Conservation (phyloP, 2,113 vertebrate species). For the Notarius lentiginosus region DNA sequence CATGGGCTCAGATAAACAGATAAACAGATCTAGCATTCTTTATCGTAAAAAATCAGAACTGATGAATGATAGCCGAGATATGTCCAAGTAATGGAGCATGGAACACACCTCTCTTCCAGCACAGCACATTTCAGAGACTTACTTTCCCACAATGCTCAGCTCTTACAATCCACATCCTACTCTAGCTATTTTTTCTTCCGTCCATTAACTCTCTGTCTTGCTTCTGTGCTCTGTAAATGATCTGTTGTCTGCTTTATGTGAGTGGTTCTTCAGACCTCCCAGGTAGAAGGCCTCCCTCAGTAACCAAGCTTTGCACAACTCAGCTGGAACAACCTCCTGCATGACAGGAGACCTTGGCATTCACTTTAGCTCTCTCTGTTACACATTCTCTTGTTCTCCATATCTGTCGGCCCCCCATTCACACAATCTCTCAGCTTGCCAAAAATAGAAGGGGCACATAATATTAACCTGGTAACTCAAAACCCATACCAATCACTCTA, state of each 20-base stretch:
- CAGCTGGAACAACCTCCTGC: slow-evolving; percentile 5
- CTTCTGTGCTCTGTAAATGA: slow-evolving; percentile 36
- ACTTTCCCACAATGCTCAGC: slow-evolving; percentile 3
- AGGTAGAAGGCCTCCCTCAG: slow-evolving; percentile 38
- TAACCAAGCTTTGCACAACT: slow-evolving; percentile 31
- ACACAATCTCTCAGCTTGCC: neutral
- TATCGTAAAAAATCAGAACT: neutral
- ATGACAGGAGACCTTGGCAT: slow-evolving; percentile 7
- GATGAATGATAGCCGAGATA: neutral
- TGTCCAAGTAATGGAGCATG: neutral
- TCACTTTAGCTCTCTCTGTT: neutral
- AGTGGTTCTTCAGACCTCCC: slow-evolving; percentile 39
- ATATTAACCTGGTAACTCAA: neutral
- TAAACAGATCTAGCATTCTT: neutral
- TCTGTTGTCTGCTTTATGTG: slow-evolving; percentile 18
- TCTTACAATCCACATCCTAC: slow-evolving; percentile 6
- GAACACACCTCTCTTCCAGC: neutral
- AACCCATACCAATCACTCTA: too few relatives aligned
- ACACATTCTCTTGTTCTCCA: neutral
- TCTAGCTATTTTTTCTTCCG: slow-evolving; percentile 10
- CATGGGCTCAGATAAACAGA: neutral
- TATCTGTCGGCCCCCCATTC: neutral
- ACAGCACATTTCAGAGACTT: neutral
- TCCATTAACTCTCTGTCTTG: slow-evolving; percentile 37
- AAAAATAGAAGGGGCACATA: neutral